Evolutionary conservation across 2,113 vertebrate genomes (phyloP), one percentile per base, ranked within the genome.

Genomic region (Urocolius indicus): DNA sequence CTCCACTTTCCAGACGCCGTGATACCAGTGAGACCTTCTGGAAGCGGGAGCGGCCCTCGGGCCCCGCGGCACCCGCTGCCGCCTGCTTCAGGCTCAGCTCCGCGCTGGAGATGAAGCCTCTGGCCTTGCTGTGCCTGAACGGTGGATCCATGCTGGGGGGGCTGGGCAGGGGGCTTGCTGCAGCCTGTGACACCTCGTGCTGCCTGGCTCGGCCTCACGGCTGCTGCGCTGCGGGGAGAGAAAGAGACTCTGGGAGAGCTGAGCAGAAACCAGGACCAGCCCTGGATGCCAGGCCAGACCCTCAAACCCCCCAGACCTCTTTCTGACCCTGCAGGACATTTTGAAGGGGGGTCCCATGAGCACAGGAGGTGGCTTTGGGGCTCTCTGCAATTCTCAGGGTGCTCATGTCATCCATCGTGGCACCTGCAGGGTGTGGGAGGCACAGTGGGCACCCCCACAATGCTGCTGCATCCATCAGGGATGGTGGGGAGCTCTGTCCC

Each of bases 11-110:
- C 49, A 92, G 36, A 51, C 75, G 48, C n/a, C 76, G 95, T 0
- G 98, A 96, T 43, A 98, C 96, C 91, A 98, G 96, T 1, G 98
- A 99, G 38, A 98, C 93, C 93, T 99, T 99, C 73, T 84, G 97
- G 38, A 98, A 95, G 22, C 95, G 92, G n/a, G 93, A 85, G 41
- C 93, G 97, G 74, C 66, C 61, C n/a, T 98, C 97, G 2, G 98
- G 84, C 15, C 55, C 91, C 2, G 80, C 84, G 0, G 95, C 51
- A 0, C 24, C 61, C 13, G 83, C 36, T 1, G 87, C 61, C 1
- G 49, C 41, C 41, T 90, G 97, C 36, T 84, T 97, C 77, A 97
- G 46, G 29, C 73, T 98, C 78, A 99, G 58, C 14, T 75, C 98
- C 34, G 97, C 82, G 45, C 94, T 99, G 84, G 98, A 96, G 76